phyloP scores from a whole-genome alignment of 2,888 invertebrate genomes.

The Tolmerus cingulatus region DNA sequence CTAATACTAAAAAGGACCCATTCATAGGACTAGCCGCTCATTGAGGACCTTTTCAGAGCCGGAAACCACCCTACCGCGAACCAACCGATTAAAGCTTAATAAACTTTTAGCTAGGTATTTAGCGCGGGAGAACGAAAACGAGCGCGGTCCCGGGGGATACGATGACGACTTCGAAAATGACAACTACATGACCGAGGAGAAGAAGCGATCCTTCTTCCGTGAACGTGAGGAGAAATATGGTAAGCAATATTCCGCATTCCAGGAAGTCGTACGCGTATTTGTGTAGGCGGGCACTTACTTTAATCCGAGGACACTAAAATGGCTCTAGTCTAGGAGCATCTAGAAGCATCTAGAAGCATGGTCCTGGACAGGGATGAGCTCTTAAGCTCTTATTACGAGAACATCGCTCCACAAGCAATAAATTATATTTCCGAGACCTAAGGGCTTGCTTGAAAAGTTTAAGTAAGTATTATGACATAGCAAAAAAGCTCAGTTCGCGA shows the following conservation, averaged over 20 bases:
- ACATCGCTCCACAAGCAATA: neutral
- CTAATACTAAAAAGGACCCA: neutral
- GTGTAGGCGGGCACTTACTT: neutral
- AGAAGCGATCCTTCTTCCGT: conserved; percentile 60
- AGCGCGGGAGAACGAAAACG: conserved; percentile 58
- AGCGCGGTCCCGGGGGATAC: conserved; percentile 51
- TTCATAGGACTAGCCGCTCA: neutral
- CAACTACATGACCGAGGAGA: conserved; percentile 55
- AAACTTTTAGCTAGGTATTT: conserved; percentile 61
- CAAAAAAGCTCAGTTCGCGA: neutral
- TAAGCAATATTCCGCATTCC: conserved; percentile 52
- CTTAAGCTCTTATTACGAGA: neutral
- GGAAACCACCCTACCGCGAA: neutral
- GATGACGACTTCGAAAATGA: conserved; percentile 59
- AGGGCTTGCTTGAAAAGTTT: neutral
- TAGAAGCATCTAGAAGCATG: neutral
- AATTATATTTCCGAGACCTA: neutral
- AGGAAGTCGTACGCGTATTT: neutral
- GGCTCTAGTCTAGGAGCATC: neutral
- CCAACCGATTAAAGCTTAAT: conserved; percentile 52
- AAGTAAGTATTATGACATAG: neutral
- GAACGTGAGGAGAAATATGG: conserved; percentile 61
- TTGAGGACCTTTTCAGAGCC: conserved; percentile 53
- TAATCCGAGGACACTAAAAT: neutral
- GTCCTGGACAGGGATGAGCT: neutral